Percentiles rank a stretch among this genome's conserved stretches.
phyloP scores from a whole-genome alignment of 1,140 invertebrate genomes.

The Halictus rubicundus region DNA sequence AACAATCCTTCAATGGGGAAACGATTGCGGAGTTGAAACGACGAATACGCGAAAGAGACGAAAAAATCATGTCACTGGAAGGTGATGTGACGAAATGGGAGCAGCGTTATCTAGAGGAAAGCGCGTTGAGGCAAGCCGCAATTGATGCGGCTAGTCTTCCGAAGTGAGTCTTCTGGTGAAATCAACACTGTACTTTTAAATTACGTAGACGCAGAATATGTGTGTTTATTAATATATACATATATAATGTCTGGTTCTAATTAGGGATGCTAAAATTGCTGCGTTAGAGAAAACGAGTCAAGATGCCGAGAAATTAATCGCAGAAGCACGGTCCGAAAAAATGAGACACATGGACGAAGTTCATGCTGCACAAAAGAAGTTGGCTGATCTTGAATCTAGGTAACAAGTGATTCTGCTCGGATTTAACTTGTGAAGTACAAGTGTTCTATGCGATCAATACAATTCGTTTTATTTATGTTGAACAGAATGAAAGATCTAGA shows the following conservation, averaged over 20 bases:
- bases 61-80: slow-evolving; percentile 90
- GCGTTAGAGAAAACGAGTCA: slow-evolving; percentile 92
- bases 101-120: slow-evolving; percentile 92
- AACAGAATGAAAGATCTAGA: slow-evolving; percentile 92
- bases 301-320: slow-evolving; percentile 92
- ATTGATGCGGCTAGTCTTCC: slow-evolving; percentile 92
- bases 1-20: slow-evolving; percentile 78
- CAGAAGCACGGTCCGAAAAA: slow-evolving; percentile 92
- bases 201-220: not conserved
- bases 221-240: not conserved
- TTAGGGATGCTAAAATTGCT: slow-evolving; percentile 91
- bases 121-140: slow-evolving; percentile 89
- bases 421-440: too few species aligned
- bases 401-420: slow-evolving; percentile 67
- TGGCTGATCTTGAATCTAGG: slow-evolving; percentile 91
- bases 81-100: slow-evolving; percentile 93
- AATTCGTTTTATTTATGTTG: slow-evolving; percentile 46
- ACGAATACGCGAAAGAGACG: slow-evolving; percentile 87
- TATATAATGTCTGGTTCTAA: slow-evolving; percentile 8
- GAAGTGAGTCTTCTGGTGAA: slow-evolving; percentile 82
- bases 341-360: slow-evolving; percentile 93
- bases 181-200: not conserved
- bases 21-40: slow-evolving; percentile 85
- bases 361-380: slow-evolving; percentile 90
- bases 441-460: not conserved